A percentile compares a stretch with the other conserved stretches of the same genome.
These are phyloP conservation scores for Ploceus nigricollis DNA, from an alignment of 2,113 vertebrate species.

Conservation along the genomic window DNA sequence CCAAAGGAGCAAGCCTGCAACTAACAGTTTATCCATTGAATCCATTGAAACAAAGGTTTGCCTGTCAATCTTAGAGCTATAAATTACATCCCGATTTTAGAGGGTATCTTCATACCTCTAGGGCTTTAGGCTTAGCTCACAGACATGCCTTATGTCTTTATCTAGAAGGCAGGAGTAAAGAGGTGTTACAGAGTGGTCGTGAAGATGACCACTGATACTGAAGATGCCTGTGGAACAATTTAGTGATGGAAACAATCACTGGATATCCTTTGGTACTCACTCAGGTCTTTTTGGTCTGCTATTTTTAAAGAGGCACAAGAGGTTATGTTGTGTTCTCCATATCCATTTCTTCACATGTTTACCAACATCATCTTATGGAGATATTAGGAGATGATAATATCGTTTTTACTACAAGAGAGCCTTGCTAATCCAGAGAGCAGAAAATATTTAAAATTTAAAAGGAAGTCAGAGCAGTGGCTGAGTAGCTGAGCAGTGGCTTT, in stretches of 20 bases:
- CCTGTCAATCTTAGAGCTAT: not conserved
- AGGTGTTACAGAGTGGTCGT: not conserved
- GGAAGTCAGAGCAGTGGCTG: not conserved
- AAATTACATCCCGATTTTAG: not conserved
- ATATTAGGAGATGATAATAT: not conserved
- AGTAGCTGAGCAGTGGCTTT: not conserved
- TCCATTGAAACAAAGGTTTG: not conserved
- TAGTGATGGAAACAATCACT: not conserved
- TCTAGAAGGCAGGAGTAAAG: not conserved
- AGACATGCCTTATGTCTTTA: not conserved
- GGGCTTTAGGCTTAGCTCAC: not conserved
- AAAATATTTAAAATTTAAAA: not conserved
- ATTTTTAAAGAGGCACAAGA: not conserved
- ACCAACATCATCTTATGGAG: not conserved
- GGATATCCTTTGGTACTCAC: not conserved
- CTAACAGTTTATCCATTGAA: not conserved
- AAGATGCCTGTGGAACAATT: not conserved
- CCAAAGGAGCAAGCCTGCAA: not conserved
- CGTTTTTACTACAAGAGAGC: not conserved
- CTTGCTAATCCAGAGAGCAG: not conserved
- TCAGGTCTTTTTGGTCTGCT: not conserved
- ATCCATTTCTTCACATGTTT: not conserved
- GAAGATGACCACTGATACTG: too few relatives aligned
- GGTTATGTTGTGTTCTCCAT: not conserved
- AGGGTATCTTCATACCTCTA: not conserved